Base-by-base conservation (phyloP, 2,113 vertebrate genomes). In the Ornithorhynchus anatinus region DNA sequence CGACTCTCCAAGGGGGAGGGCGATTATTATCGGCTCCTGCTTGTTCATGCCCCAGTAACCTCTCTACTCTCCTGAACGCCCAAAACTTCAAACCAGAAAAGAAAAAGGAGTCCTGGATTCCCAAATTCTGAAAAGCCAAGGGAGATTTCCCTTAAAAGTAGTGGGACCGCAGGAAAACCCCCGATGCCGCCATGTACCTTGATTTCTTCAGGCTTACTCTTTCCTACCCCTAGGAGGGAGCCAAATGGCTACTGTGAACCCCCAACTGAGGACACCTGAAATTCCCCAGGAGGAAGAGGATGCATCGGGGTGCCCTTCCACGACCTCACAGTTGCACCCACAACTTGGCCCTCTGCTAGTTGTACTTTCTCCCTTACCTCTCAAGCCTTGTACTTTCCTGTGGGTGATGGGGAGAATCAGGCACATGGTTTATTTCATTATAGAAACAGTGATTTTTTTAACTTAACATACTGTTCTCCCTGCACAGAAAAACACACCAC, bases 51-150 rank as follows among this genome's bases (percentile, higher is more conserved):
- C 35, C 48, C 65, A 67, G 19, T 42, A 31, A 60, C 10, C 35
- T 37, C 66, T 69, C 37, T 77, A 35, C 58, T 77, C 65, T 57
- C 33, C 36, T 37, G 33, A 69, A 61, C 10, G 69, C 29, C 47
- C 69, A 63, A 66, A 27, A 45, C 35, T 17, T 22, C 9, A 20
- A 12, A 25, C 16, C 32, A 23, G 25, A 61, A 60, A 25, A 23
- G 48, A 74, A 52, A 57, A 58, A 75, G 37, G 44, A 75, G 77
- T 57, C 56, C 31, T 67, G 40, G 25, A 53, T 64, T 53, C 50
- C 66, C 57, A 23, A 23, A 45, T 51, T 61, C 52, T 45, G 36
- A 50, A 75, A 50, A 39, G 20, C 44, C 29, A 31, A 59, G 53
- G 45, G 37, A 31, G 38, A 50, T 65, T 10, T 33, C 16, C 48